Percentiles rank a stretch among this genome's conserved stretches.
Conservation (phyloP, 1,140 invertebrate species). For the Nomia melanderi region DNA sequence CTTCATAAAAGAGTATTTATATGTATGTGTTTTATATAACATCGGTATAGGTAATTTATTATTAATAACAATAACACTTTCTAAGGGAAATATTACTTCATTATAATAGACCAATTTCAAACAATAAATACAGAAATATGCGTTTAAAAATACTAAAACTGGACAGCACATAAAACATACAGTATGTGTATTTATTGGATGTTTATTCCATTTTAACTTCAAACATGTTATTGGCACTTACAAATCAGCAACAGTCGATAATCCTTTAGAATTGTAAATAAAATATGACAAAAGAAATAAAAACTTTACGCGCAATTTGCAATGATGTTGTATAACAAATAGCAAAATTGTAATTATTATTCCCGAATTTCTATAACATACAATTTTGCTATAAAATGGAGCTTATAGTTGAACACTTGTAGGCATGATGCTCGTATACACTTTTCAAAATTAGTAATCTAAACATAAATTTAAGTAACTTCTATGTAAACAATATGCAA, state of each 20-base stretch:
- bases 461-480: neutral
- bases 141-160: slow-evolving; percentile 11
- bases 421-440: slow-evolving; percentile 6
- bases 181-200: neutral
- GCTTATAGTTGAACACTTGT: neutral
- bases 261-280: slow-evolving; percentile 24
- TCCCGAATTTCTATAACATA: neutral
- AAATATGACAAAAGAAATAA: neutral
- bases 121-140: slow-evolving; percentile 11
- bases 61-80: slow-evolving; percentile 40
- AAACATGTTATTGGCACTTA: neutral
- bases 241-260: neutral
- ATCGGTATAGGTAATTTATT: slow-evolving; percentile 62
- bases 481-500: neutral
- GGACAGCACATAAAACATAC: neutral
- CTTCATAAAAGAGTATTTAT: slow-evolving; percentile 55
- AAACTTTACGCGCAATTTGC: neutral
- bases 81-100: slow-evolving; percentile 45
- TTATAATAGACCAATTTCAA: slow-evolving; percentile 39
- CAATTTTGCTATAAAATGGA: slow-evolving; percentile 2
- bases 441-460: neutral
- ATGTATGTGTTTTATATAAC: slow-evolving; percentile 64
- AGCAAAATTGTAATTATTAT: slow-evolving; percentile 13
- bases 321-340: slow-evolving; percentile 5
- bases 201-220: neutral